Conservation (phyloP, 2,797 vertebrate genomes). For the Novumbra hubbsi region DNA sequence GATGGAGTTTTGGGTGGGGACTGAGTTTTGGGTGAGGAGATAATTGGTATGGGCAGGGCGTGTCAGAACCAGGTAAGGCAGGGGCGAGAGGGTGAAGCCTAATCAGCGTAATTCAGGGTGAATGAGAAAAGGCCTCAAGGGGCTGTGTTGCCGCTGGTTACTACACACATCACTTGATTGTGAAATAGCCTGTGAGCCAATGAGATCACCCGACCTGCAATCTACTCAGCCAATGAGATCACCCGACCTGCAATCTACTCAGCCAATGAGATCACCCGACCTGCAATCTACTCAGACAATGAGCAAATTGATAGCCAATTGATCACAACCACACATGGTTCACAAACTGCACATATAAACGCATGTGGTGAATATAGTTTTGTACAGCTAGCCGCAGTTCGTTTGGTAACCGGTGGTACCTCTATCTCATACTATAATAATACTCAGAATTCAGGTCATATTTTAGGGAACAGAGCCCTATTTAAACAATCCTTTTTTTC, state of each 20-base stretch:
- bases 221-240: conserved; percentile 17
- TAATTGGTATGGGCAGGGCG: conserved; percentile 3
- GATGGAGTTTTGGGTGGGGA: not conserved
- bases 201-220: conserved; percentile 14
- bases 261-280: no score
- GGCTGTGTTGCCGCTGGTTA: conserved; percentile 17
- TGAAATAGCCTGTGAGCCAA: conserved; percentile 12
- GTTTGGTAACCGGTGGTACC: no score
- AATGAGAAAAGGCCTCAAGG: conserved; percentile 31
- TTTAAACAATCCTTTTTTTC: no score
- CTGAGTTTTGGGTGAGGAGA: not conserved
- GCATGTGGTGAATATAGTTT: not conserved
- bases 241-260: conserved; percentile 1
- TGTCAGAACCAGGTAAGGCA: not conserved
- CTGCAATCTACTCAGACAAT: not conserved
- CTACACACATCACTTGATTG: not conserved
- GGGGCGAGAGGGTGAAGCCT: conserved; percentile 2
- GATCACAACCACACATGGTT: not conserved
- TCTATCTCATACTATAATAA: no score
- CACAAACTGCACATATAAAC: not conserved
- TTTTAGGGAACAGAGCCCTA: no score
- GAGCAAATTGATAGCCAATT: no score
- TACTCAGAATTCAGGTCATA: no score
- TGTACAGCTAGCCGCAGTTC: no score
- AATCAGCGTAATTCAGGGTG: conserved; percentile 18